Conservation (phyloP, 2,113 vertebrate species). For the Anoura caudifer region DNA sequence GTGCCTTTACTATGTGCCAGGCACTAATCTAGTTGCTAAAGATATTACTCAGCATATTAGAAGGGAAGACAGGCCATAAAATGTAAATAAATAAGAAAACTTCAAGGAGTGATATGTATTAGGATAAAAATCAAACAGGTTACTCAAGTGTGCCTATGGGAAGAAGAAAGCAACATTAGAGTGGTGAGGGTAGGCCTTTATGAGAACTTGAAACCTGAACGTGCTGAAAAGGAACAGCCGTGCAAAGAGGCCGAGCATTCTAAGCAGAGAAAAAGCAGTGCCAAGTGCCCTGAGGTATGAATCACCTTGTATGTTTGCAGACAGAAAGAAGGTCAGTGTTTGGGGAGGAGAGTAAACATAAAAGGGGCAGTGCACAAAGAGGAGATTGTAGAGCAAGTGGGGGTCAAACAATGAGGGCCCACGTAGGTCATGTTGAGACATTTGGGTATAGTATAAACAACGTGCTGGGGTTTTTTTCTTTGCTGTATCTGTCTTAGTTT, state of each 20-base stretch:
- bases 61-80: background rate
- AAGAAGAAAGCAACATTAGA: background rate
- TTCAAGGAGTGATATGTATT: background rate
- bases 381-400: background rate
- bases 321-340: background rate
- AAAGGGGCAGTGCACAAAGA: background rate
- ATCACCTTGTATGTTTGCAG: background rate
- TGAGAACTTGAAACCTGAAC: background rate
- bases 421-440: background rate
- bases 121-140: background rate
- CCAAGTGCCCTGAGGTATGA: background rate
- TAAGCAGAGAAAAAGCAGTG: background rate
- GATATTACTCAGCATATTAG: background rate
- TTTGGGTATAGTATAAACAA: background rate
- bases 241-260: background rate
- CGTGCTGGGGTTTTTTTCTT: background rate
- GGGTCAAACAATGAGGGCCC: background rate
- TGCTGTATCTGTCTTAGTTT: background rate
- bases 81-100: background rate
- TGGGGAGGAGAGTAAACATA: background rate
- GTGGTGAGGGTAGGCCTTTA: background rate
- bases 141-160: background rate
- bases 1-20: background rate
- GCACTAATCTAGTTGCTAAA: background rate
- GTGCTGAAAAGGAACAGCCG: background rate